Evolutionary conservation across 2,888 invertebrate species (phyloP).

Genomic region (Alloscopus bannaensis): DNA sequence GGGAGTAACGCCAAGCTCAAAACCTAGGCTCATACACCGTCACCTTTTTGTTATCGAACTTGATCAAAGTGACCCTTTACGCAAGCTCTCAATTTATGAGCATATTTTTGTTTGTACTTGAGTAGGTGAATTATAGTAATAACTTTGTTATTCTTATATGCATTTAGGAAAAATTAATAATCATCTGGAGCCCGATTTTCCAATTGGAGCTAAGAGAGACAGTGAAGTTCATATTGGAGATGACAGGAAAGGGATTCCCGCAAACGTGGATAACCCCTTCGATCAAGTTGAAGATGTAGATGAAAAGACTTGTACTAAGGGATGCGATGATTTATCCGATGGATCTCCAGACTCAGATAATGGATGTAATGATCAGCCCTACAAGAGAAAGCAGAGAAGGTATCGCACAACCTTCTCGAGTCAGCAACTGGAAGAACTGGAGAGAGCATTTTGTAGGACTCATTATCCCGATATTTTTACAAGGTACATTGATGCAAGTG

Average conservation of each 20-base stretch:
- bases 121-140: no score
- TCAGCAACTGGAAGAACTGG: slow-evolving; percentile 31
- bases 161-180: neutral
- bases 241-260: neutral
- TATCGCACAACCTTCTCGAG: slow-evolving; percentile 74
- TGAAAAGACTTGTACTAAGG: slow-evolving; percentile 19
- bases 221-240: neutral
- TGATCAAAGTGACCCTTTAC: no score
- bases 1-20: no score
- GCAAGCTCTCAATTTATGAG: no score
- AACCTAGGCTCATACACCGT: no score
- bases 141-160: neutral
- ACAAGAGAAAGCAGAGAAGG: slow-evolving; percentile 91
- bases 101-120: no score
- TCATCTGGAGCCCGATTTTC: neutral
- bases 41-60: no score
- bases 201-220: slow-evolving; percentile 11
- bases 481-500: no score
- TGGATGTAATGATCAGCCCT: slow-evolving; percentile 35
- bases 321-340: slow-evolving; percentile 47
- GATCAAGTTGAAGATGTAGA: slow-evolving; percentile 24
- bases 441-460: slow-evolving; percentile 14
- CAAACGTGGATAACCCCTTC: slow-evolving; percentile 2
- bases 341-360: slow-evolving; percentile 33
- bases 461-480: slow-evolving; percentile 32